Percentiles rank a stretch among this genome's conserved stretches.
phyloP scores from a whole-genome alignment of 2,797 vertebrate genomes.

The Acanthurus leucopareius region DNA sequence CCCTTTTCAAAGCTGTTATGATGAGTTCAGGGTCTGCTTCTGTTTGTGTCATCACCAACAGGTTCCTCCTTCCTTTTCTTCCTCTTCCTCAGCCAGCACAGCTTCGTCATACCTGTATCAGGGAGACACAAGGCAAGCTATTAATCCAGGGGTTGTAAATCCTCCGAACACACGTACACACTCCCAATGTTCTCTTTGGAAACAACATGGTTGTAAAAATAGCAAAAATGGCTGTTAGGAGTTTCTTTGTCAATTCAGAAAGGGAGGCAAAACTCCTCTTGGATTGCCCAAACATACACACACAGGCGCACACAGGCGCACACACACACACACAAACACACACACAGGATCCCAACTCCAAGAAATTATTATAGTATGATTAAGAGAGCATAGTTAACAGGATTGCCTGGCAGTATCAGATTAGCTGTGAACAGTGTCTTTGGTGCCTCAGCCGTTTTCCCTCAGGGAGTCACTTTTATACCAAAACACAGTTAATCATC shows the following conservation, averaged over 20 bases:
- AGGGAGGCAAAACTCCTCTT: conserved; percentile 12
- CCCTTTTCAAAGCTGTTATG: background rate
- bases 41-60: conserved; percentile 6
- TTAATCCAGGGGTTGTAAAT: conserved; percentile 57
- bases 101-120: conserved; percentile 42
- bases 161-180: conserved; percentile 8
- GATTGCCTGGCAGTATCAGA: conserved; percentile 39
- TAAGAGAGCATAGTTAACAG: conserved; percentile 28
- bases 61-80: conserved; percentile 18
- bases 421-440: background rate
- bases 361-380: conserved; percentile 15
- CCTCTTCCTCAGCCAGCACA: conserved; percentile 19
- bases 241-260: conserved; percentile 24
- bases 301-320: background rate
- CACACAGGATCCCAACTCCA: background rate
- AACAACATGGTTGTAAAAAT: conserved; percentile 51
- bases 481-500: conserved; percentile 21
- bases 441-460: conserved; percentile 20
- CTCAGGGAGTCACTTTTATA: background rate
- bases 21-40: conserved; percentile 13
- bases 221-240: conserved; percentile 26
- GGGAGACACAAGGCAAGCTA: conserved; percentile 54
- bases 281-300: background rate
- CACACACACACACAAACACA: background rate
- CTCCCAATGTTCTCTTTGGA: conserved; percentile 31